Base-by-base conservation (phyloP, 2,797 vertebrate genomes). In the Myotis planiceps region DNA sequence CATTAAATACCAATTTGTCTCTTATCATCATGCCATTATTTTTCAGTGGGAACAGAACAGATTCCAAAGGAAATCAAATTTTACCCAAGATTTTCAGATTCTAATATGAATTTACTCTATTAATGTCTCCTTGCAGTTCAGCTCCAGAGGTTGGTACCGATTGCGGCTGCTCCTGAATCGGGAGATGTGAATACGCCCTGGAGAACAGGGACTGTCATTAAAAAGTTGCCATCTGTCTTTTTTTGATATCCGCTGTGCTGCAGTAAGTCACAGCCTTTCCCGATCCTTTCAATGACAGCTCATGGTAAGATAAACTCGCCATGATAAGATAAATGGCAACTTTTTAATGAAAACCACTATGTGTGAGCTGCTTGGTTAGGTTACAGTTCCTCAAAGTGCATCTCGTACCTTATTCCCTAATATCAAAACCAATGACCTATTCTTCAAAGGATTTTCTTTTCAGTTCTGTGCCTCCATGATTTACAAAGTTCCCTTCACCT, bases 271-370 rank as follows among this genome's bases (percentile, higher is more conserved):
- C 69, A 95, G 79, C 34, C 91, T 94, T 95, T 97, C 95, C 95
- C 88, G 93, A 95, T 95, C 96, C 86, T 97, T 96, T 97, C 97
- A 96, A 95, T 98, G 97, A 97, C 96, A 97, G 95, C 95, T 97
- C 96, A 97, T 97, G 96, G 96, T 97, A 97, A 97, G 94, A 97
- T 97, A 97, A 97, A 97, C 96, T 95, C 34, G 1, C 96, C 88
- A 95, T 95, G 96, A 96, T 95, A 97, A 98, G 97, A 97, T 97
- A 97, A 96, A 97, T 97, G 96, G 95, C 95, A 96, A 97, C 94
- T 91, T 97, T 98, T 98, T 88, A 97, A 97, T 98, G 96, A 97
- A 98, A 98, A 97, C 82, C 90, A 92, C 96, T 95, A 82, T 92
- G 79, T 90, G 66, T 91, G 97, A 97, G 92, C 85, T 97, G 97